Conservation (phyloP, 2,113 vertebrate genomes). For the Aldabrachelys gigantea region DNA sequence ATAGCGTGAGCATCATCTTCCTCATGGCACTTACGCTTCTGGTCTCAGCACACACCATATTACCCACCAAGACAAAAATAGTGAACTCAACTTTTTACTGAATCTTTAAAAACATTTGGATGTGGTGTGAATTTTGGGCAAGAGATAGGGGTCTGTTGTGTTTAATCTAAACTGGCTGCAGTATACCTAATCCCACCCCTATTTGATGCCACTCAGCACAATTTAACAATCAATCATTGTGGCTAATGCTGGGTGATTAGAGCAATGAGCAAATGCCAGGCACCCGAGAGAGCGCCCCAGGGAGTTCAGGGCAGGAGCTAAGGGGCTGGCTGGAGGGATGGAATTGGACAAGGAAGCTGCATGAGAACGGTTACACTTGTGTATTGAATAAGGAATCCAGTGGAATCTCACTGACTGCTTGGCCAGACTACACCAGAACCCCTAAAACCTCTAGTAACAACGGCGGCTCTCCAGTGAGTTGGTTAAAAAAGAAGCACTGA, state of each 20-base stretch:
- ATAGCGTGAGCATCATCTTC: neutral
- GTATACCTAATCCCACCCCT: neutral
- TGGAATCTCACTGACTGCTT: neutral
- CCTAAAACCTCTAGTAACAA: neutral
- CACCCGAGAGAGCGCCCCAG: neutral
- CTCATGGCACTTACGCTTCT: neutral
- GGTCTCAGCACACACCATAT: constrained; percentile 39
- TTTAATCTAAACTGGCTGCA: neutral
- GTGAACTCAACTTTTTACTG: neutral
- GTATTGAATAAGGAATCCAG: neutral
- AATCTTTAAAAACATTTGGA: constrained; percentile 1
- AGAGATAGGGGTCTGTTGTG: neutral
- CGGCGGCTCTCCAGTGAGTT: neutral
- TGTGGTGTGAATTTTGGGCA: constrained; percentile 24
- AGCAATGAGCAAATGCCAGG: neutral
- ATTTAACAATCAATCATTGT: no score
- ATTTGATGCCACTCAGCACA: neutral
- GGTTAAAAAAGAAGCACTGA: neutral
- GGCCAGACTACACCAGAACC: neutral
- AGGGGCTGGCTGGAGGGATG: neutral
- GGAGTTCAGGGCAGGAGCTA: neutral
- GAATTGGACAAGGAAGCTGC: neutral
- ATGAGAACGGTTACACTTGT: neutral
- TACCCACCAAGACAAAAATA: constrained; percentile 39
- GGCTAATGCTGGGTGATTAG: no score